Evolutionary conservation across 2,113 vertebrate genomes (phyloP), one percentile per base, ranked within the genome.

Genomic region (Paradisaea rubra): DNA sequence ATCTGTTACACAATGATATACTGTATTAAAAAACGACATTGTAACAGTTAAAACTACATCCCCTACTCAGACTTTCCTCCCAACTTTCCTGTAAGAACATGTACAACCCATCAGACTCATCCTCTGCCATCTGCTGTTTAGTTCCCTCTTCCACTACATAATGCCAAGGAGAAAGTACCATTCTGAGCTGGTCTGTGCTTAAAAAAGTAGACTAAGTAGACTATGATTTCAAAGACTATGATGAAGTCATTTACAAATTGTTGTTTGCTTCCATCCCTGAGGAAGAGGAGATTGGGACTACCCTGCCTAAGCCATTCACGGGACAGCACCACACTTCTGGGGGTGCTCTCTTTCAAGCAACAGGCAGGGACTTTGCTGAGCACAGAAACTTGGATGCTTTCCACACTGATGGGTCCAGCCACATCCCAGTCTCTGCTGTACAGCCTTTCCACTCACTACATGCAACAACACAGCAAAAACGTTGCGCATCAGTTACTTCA

Each of bases 401-500:
- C 39, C 73, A 37, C 42, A 47, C 24, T 19, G 86, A 49, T 2
- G 10, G 45, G 2, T 49, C 23, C 54, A 61, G 59, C 20, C 54
- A 37, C 42, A 81, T 4, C 57, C 57, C 50, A 44, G 35, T 3
- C 31, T 30, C 57, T 61, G 50, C 68, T 54, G 68, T 2, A 10
- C 9, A 65, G 42, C 27, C 52, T 28, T 71, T 60, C 33, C 27
- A 45, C 15, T 57, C 59, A 2, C 12, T 31, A 2, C 3, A 39
- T 3, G 12, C 30, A 65, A 47, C 21, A 56, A 50, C 27, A n/a
- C 53, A 59, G 42, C 64, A 37, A 65, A 65, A 35, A 80, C 2
- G 1, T 0, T 39, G 4, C 0, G 0, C 12, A 16, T 4, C 33
- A 50, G 35, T 21, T 39, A 77, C 35, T 35, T 13, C 11, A 9